Evolutionary conservation across 2,888 invertebrate species (phyloP).

Genomic region (Diploptera punctata): DNA sequence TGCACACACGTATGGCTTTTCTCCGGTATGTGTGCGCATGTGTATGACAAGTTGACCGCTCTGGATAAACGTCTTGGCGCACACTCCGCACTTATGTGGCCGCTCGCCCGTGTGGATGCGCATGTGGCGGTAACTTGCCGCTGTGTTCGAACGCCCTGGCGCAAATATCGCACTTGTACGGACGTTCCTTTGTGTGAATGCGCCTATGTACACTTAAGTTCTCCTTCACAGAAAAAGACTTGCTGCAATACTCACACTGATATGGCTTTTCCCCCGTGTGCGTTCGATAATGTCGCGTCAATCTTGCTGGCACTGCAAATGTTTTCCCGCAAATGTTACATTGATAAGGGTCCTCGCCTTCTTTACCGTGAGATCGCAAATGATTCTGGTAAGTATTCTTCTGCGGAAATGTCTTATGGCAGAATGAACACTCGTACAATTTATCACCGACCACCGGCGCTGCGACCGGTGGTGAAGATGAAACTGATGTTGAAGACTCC

Average conservation of each 20-base stretch:
- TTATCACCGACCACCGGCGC: conserved; percentile 37
- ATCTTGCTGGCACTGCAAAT: conserved; percentile 87
- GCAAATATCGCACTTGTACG: conserved; percentile 89
- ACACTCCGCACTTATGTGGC: conserved; percentile 87
- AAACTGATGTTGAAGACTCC: conserved; percentile 48
- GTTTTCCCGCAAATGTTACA: conserved; percentile 92
- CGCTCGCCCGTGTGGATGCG: conserved; percentile 88
- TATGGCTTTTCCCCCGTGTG: conserved; percentile 92
- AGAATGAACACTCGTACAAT: conserved; percentile 70
- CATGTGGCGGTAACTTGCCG: conserved; percentile 88
- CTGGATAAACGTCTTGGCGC: conserved; percentile 89
- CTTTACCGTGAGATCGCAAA: conserved; percentile 68
- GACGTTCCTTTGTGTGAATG: conserved; percentile 91
- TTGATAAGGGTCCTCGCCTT: conserved; percentile 75
- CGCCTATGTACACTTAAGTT: conserved; percentile 87
- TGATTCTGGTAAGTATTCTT: conserved; percentile 78
- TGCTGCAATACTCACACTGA: conserved; percentile 90
- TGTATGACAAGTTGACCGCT: conserved; percentile 91
- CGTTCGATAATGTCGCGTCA: conserved; percentile 85
- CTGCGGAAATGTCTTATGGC: conserved; percentile 76
- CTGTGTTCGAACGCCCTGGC: conserved; percentile 90
- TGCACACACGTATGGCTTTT: conserved; percentile 54
- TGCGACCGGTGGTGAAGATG: conserved; percentile 44
- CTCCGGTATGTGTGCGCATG: conserved; percentile 83
- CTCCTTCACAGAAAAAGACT: conserved; percentile 92